phyloP scores from a whole-genome alignment of 2,113 vertebrate species.

The Isurus oxyrinchus region DNA sequence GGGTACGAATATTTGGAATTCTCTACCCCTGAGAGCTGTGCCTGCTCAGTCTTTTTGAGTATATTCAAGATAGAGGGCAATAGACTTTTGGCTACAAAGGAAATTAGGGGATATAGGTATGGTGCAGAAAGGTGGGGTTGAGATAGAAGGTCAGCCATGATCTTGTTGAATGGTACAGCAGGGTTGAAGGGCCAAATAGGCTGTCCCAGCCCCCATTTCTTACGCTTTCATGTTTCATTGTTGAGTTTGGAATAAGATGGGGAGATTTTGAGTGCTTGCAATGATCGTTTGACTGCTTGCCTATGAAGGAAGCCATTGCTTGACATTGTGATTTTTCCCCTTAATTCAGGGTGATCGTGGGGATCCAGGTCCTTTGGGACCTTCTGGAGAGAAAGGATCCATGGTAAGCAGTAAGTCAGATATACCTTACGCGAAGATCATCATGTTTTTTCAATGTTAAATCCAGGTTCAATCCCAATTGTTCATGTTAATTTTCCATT shows the following conservation, averaged over 20 bases:
- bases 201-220: neutral
- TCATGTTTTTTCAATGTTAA: neutral
- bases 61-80: neutral
- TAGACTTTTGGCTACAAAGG: neutral
- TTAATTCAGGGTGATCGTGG: conserved; percentile 80
- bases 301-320: too few species aligned
- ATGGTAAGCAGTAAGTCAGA: conserved; percentile 62
- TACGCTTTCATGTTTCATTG: neutral
- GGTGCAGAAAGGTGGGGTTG: neutral
- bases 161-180: neutral
- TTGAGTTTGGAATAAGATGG: neutral
- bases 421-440: neutral
- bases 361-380: conserved; percentile 77
- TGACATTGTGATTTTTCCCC: conserved; percentile 38
- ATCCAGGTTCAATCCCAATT: neutral
- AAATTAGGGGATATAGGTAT: neutral
- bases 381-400: conserved; percentile 78
- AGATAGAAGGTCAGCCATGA: neutral
- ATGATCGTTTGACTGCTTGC: neutral
- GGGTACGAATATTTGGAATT: neutral
- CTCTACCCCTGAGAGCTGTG: too few species aligned
- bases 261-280: neutral
- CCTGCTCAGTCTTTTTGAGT: too few species aligned
- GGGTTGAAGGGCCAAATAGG: neutral
- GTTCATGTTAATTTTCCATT: neutral